A percentile compares a stretch with the other conserved stretches of the same genome.
Evolutionary conservation across 1,140 invertebrate species (phyloP).

Genomic region (Eulimnadia texana): DNA sequence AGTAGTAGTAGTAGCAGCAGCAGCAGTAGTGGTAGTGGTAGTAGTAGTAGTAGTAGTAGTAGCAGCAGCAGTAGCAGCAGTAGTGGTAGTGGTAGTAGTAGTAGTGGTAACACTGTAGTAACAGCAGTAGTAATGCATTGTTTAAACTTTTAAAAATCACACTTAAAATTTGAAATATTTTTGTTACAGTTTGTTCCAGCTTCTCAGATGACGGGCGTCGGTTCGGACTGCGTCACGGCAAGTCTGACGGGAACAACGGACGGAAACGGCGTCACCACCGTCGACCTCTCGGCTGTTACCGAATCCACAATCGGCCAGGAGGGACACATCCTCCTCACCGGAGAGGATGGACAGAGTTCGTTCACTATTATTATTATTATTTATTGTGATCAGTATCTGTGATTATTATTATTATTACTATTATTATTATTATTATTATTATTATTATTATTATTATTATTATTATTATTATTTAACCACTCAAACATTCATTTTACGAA

Average conservation of each 20-base stretch:
- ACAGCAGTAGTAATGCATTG: neutral
- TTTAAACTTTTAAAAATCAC: conserved; percentile 15
- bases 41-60: too few species aligned
- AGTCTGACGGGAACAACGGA: conserved; percentile 27
- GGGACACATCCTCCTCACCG: conserved; percentile 85
- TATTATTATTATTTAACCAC: too few species aligned
- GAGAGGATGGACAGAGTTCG: conserved; percentile 81
- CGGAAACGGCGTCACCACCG: conserved; percentile 40
- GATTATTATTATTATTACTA: neutral
- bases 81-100: too few species aligned
- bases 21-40: too few species aligned
- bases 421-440: conserved; percentile 11
- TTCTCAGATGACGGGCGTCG: conserved; percentile 11
- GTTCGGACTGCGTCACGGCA: neutral
- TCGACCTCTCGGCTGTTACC: conserved; percentile 74
- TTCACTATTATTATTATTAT: conserved; percentile 9
- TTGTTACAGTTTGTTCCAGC: conserved; percentile 14
- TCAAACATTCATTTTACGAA: too few species aligned
- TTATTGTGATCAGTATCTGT: neutral
- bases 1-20: too few species aligned
- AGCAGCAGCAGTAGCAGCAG: too few species aligned
- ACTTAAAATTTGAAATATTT: neutral
- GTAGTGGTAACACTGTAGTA: too few species aligned
- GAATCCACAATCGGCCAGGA: conserved; percentile 77
- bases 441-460: neutral